Conservation (phyloP, 2,888 invertebrate species). For the Drosophila cracens region DNA sequence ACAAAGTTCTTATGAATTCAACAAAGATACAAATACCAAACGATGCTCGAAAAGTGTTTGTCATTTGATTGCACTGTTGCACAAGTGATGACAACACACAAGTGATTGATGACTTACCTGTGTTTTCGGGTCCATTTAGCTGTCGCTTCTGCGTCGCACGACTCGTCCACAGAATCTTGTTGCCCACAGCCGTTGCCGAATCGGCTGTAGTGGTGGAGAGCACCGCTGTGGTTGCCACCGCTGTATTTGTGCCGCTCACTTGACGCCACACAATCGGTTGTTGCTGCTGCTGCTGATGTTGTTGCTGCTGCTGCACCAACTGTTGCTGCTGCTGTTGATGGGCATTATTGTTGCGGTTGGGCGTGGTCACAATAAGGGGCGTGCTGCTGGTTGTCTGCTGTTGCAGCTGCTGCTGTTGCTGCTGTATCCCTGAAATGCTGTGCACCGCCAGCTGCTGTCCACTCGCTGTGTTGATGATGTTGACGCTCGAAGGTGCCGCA, state of each 20-base stretch:
- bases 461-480: slow-evolving; percentile 80
- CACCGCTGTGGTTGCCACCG: slow-evolving; percentile 73
- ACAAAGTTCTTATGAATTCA: background rate
- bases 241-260: slow-evolving; percentile 74
- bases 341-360: slow-evolving; percentile 75
- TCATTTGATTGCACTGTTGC: background rate
- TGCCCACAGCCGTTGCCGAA: slow-evolving; percentile 72
- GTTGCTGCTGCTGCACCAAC: slow-evolving; percentile 65
- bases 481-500: slow-evolving; percentile 65
- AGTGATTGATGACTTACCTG: slow-evolving; percentile 59
- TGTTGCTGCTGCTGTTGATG: slow-evolving; percentile 72
- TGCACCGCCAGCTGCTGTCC: slow-evolving; percentile 82
- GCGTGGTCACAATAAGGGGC: slow-evolving; percentile 77
- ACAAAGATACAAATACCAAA: background rate
- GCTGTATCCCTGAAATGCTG: slow-evolving; percentile 77
- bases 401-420: slow-evolving; percentile 40
- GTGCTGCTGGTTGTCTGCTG: slow-evolving; percentile 54
- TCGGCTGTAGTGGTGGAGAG: slow-evolving; percentile 71
- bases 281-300: slow-evolving; percentile 67
- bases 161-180: slow-evolving; percentile 83
- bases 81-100: background rate
- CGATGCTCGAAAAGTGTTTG: slow-evolving; percentile 3
- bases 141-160: slow-evolving; percentile 81
- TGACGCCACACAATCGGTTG: slow-evolving; percentile 83
- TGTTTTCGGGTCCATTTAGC: slow-evolving; percentile 84